Conservation (phyloP, 2,888 invertebrate genomes). For the Pachycephus smyrnensis region DNA sequence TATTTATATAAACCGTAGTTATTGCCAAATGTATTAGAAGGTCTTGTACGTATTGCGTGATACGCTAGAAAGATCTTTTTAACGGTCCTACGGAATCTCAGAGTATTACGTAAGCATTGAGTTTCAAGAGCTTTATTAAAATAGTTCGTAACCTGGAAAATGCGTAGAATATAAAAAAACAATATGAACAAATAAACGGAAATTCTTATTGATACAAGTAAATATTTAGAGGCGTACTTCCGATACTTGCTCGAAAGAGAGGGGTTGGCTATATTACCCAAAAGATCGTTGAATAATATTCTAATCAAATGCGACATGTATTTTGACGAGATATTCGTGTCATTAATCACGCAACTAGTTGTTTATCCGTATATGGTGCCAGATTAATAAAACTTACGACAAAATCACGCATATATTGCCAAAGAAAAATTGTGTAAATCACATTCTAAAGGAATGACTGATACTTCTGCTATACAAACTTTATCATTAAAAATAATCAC, state of each 20-base stretch:
- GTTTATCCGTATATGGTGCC: too few relatives aligned
- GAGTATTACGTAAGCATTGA: too few relatives aligned
- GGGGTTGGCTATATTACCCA: not conserved
- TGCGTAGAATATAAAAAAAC: too few relatives aligned
- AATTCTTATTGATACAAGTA: not conserved
- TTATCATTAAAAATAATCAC: too few relatives aligned
- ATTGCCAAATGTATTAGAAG: not conserved
- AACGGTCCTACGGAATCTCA: too few relatives aligned
- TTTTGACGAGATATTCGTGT: too few relatives aligned
- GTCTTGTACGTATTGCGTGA: not conserved
- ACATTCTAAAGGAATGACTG: not conserved
- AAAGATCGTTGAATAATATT: not conserved
- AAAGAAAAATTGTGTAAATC: not conserved
- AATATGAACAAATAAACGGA: not conserved
- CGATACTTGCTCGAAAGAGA: not conserved
- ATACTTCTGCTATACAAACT: not conserved
- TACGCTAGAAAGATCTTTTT: not conserved
- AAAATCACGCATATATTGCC: not conserved
- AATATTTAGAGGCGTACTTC: not conserved
- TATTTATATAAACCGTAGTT: not conserved
- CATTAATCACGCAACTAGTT: too few relatives aligned
- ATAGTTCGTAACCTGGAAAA: not conserved
- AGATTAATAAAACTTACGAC: not conserved
- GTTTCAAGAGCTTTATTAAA: not conserved
- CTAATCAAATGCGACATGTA: too few relatives aligned